A percentile compares a stretch with the other conserved stretches of the same genome.
Conservation (phyloP, 2,888 invertebrate species). For the Furcula furcula region DNA sequence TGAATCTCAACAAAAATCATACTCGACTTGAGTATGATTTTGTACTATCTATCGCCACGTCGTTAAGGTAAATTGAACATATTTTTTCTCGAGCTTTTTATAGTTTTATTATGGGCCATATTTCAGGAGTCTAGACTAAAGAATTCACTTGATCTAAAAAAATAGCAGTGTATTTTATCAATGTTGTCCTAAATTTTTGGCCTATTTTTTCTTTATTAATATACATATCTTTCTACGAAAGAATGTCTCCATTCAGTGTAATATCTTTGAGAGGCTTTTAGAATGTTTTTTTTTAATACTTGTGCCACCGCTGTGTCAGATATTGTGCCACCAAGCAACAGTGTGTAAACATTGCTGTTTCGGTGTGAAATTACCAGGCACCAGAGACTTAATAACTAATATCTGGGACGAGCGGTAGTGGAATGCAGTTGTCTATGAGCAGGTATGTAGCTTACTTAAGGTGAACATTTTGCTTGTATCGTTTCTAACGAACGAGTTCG, state of each 20-base stretch:
- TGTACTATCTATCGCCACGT: constrained; percentile 1
- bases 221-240: background rate
- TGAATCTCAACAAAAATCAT: no score
- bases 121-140: constrained; percentile 10
- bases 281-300: constrained; percentile 2
- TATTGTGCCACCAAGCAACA: no score
- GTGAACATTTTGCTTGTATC: no score
- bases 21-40: no score
- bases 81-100: constrained; percentile 13
- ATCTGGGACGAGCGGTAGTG: no score
- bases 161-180: background rate
- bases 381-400: no score
- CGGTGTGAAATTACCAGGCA: no score
- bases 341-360: no score
- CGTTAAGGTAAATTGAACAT: constrained; percentile 11
- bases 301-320: no score
- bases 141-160: constrained; percentile 4
- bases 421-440: no score
- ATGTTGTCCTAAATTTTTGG: background rate
- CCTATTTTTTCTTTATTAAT: constrained; percentile 2
- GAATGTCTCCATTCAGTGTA: constrained; percentile 3
- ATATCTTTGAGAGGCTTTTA: background rate
- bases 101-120: constrained; percentile 14
- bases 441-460: no score
- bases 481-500: no score